These are phyloP conservation scores for Myotis brandtii DNA, from an alignment of 2,113 vertebrate genomes.

Conservation along the genomic window DNA sequence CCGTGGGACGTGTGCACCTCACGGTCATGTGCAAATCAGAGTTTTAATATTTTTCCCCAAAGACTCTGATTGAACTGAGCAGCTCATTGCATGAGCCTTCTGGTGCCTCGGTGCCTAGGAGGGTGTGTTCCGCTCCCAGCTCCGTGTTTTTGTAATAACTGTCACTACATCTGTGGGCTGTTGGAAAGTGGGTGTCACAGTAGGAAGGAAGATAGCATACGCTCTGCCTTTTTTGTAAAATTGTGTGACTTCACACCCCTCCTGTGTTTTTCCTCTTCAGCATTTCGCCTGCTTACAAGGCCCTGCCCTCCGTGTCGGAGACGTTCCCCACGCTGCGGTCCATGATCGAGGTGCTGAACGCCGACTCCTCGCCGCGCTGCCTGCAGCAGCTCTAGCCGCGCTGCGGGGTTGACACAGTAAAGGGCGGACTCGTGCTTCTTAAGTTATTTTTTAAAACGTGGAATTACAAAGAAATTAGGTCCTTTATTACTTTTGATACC, in stretches of 20 bases:
- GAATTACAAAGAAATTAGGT: conserved; percentile 76
- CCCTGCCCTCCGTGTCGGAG: conserved; percentile 94
- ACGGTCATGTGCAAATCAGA: background rate
- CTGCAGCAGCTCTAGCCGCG: conserved; percentile 89
- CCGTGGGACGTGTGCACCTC: fast-evolving
- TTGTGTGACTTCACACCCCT: background rate
- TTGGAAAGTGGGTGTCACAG: background rate
- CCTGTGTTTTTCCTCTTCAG: conserved; percentile 83
- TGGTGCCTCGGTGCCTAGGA: background rate
- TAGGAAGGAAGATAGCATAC: background rate
- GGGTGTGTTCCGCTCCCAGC: no score
- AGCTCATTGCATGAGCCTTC: background rate
- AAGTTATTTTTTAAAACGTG: conserved; percentile 85
- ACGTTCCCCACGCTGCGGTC: conserved; percentile 94
- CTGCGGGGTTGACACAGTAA: conserved; percentile 83
- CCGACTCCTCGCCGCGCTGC: conserved; percentile 94
- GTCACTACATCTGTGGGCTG: fast-evolving
- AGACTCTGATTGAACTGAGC: background rate
- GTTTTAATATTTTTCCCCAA: background rate
- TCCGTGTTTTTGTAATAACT: background rate
- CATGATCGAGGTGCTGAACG: conserved; percentile 97
- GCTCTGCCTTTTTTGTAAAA: background rate
- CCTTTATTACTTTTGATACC: conserved; percentile 82
- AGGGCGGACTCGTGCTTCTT: conserved; percentile 77
- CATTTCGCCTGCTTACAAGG: conserved; percentile 95